Conservation (phyloP, 1,140 invertebrate genomes). For the Dinothrombium tinctorium region DNA sequence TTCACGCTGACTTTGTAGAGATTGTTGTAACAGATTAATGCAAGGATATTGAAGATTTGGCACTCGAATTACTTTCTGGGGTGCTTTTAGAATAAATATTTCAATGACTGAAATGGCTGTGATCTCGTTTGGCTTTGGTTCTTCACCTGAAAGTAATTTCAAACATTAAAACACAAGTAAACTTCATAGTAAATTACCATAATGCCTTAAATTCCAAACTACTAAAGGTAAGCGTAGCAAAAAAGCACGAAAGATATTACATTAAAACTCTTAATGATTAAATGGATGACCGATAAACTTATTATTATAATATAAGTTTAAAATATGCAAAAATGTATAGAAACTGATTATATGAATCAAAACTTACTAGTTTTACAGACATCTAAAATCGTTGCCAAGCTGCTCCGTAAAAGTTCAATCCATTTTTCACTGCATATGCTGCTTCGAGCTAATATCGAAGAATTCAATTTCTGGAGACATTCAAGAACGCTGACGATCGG, state of each 20-base stretch:
- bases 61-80: constrained; percentile 42
- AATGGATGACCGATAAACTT: too few species aligned
- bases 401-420: constrained; percentile 53
- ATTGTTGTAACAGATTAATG: constrained; percentile 72
- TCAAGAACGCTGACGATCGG: constrained; percentile 16
- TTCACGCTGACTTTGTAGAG: constrained; percentile 46
- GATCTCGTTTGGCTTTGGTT: constrained; percentile 52
- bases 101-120: constrained; percentile 62
- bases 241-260: too few species aligned
- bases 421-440: constrained; percentile 36
- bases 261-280: too few species aligned
- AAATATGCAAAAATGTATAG: too few species aligned
- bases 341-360: too few species aligned
- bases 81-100: constrained; percentile 58
- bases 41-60: constrained; percentile 69
- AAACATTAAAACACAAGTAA: too few species aligned
- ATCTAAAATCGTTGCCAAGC: constrained; percentile 64
- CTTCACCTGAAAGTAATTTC: too few species aligned
- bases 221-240: too few species aligned
- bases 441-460: constrained; percentile 36
- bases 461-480: constrained; percentile 37
- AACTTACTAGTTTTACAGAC: constrained; percentile 44
- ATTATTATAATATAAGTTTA: too few species aligned
- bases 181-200: too few species aligned
- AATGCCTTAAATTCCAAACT: too few species aligned